Evolutionary conservation across 2,113 vertebrate genomes (phyloP), one percentile per base, ranked within the genome.

Genomic region (Pomatorhinus ruficollis): DNA sequence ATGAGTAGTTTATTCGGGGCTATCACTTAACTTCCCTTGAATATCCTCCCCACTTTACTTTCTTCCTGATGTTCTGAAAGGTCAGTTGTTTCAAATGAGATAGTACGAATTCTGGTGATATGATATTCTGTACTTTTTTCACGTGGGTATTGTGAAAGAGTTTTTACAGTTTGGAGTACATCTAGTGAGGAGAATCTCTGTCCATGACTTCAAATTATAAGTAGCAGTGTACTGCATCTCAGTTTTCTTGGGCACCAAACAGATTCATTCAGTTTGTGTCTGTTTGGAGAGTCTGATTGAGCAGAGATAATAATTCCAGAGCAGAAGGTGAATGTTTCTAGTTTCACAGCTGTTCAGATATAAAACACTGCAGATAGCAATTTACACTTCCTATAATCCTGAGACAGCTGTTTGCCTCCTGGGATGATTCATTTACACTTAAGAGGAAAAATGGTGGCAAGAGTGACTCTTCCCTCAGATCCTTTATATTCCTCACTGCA

Each of bases 361-460:
- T 37, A 93, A 95, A 94, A 75, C 52, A 86, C 30, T 77, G 77
- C 42, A 54, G 85, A 81, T 56, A 89, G 68, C 68, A 90, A 89
- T 97, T 97, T 94, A 83, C 65, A 71, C 88, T 93, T 71, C 64
- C 63, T 89, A 45, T 89, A 89, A 79, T 57, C 78, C 79, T 92
- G 90, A 92, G 76, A 89, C 88, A 93, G 87, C 64, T 93, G 64
- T 89, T 97, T 83, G 68, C 71, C 72, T 90, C 1, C 0, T 71
- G 52, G 63, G 56, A 89, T 90, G 68, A 96, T 93, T 95, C 75
- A 93, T 93, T 96, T 92, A 88, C 68, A 60, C 85, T 83, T 86
- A 86, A 86, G 68, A 86, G 64, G 84, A 94, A 95, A 95, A 94
- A 75, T 22, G 76, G 60, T 63, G 23, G 61, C 31, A 77, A 83